These are phyloP conservation scores for Tadarida brasiliensis DNA, from an alignment of 2,797 vertebrate species.

Conservation along the genomic window DNA sequence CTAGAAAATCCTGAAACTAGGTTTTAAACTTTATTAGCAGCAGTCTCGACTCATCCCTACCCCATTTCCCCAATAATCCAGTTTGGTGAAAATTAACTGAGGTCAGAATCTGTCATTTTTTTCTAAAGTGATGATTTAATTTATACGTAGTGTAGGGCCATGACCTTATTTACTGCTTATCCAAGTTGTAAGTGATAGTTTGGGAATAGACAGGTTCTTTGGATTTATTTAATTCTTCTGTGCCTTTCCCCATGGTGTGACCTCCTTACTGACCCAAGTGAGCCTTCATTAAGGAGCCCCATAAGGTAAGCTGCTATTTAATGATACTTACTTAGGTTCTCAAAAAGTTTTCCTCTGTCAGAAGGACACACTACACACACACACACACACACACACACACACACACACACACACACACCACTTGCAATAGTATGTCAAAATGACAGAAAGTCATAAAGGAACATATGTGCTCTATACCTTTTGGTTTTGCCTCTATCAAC, in stretches of 20 bases:
- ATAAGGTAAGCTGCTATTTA: neutral
- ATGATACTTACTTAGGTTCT: neutral
- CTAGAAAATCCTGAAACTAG: neutral
- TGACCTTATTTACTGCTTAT: neutral
- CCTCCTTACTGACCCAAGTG: neutral
- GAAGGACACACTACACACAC: neutral
- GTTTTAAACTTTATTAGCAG: neutral
- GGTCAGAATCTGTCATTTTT: neutral
- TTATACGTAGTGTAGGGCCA: neutral
- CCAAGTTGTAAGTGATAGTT: neutral
- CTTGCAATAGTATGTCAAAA: neutral
- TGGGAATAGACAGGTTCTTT: neutral
- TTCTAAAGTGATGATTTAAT: neutral
- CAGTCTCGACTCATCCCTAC: neutral
- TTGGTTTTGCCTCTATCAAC: neutral
- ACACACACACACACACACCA: neutral
- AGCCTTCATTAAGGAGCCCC: neutral
- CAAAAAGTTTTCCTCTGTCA: constrained; percentile 1
- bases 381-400: neutral
- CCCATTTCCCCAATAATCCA: neutral
- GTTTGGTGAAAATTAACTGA: neutral
- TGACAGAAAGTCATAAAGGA: neutral
- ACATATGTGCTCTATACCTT: neutral
- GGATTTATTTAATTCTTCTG: constrained; percentile 11
- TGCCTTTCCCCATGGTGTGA: neutral